Evolutionary conservation across 1,140 invertebrate genomes (phyloP).

Genomic region (Orussus abietinus): DNA sequence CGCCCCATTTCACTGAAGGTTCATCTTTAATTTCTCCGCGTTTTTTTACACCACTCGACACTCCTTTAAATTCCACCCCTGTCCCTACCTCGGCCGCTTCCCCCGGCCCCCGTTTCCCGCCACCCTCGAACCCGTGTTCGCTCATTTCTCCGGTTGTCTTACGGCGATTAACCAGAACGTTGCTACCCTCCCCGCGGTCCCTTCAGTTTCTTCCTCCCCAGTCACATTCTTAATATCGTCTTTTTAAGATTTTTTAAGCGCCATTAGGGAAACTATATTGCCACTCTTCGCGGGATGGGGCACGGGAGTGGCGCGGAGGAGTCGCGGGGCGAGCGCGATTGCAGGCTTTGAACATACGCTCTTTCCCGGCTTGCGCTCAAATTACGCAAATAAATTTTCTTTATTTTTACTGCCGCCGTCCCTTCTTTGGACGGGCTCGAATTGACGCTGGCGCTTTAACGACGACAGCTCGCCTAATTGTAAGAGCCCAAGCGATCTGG

Average conservation of each 20-base stretch:
- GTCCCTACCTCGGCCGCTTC: slow-evolving; percentile 32
- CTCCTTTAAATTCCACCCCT: slow-evolving; percentile 49
- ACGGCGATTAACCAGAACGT: slow-evolving; percentile 53
- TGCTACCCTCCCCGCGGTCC: too few relatives aligned
- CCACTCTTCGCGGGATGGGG: slow-evolving; percentile 35
- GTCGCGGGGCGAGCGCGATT: slow-evolving; percentile 22
- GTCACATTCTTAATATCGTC: slow-evolving; percentile 55
- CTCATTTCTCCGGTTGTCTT: slow-evolving; percentile 55
- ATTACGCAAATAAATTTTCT: slow-evolving; percentile 53
- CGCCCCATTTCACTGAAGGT: slow-evolving; percentile 52
- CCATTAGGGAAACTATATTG: slow-evolving; percentile 55
- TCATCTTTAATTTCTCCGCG: slow-evolving; percentile 56
- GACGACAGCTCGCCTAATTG: slow-evolving; percentile 27
- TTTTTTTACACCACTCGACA: slow-evolving; percentile 51
- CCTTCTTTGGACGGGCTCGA: slow-evolving; percentile 22
- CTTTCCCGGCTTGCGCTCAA: slow-evolving; percentile 31
- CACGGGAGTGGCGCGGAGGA: slow-evolving; percentile 11
- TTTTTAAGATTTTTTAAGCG: slow-evolving; percentile 54
- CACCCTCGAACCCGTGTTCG: slow-evolving; percentile 31
- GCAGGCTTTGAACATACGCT: slow-evolving; percentile 39
- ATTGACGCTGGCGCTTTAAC: slow-evolving; percentile 32
- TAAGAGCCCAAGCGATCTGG: too few relatives aligned
- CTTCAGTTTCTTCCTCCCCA: slow-evolving; percentile 29
- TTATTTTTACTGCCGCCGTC: slow-evolving; percentile 45
- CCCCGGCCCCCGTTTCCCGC: slow-evolving; percentile 14